phyloP scores from a whole-genome alignment of 2,797 vertebrate genomes.

The Rhincodon typus region DNA sequence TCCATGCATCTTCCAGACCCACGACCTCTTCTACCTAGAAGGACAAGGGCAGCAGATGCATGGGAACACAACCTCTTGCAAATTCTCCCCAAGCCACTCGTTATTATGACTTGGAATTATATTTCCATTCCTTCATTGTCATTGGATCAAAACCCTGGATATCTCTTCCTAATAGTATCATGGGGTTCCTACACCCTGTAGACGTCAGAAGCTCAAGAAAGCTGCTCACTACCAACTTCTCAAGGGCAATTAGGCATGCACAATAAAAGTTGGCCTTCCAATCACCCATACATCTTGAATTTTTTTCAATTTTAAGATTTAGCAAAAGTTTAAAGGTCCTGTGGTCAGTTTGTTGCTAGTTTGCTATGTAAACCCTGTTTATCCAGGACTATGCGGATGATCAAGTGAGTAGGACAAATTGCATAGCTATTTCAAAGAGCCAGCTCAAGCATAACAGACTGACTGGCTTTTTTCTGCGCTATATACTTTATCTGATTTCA shows the following conservation, averaged over 20 bases:
- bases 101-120: too few species aligned
- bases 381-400: neutral
- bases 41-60: too few species aligned
- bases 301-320: neutral
- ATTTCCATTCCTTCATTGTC: too few species aligned
- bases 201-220: neutral
- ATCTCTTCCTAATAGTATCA: too few species aligned
- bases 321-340: neutral
- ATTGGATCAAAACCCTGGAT: too few species aligned
- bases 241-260: neutral
- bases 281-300: neutral
- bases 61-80: too few species aligned
- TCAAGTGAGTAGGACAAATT: neutral
- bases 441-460: too few species aligned
- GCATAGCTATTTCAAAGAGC: neutral
- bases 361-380: neutral
- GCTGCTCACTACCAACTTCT: neutral
- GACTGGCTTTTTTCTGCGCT: neutral
- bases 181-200: neutral
- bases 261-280: neutral
- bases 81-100: too few species aligned
- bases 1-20: too few species aligned
- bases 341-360: neutral
- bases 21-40: too few species aligned
- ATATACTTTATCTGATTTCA: neutral